A percentile compares a stretch with the other conserved stretches of the same genome.
These are phyloP conservation scores for Pristionchus entomophagus DNA, from an alignment of 2,888 invertebrate genomes.

Conservation along the genomic window DNA sequence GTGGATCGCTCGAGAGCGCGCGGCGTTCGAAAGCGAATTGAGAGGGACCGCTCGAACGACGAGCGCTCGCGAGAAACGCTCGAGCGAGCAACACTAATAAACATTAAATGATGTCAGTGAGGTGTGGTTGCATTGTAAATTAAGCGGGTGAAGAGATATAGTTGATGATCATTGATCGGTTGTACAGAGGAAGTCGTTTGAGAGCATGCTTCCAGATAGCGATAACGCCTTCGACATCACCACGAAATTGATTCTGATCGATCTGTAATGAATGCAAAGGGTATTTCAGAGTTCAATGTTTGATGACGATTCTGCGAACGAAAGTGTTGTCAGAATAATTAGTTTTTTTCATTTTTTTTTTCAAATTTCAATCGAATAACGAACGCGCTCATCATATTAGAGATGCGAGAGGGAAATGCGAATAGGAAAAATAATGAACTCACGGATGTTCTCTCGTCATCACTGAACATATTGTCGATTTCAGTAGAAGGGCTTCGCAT, in stretches of 20 bases:
- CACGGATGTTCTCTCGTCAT: constrained; percentile 23
- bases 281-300: neutral
- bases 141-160: too few relatives aligned
- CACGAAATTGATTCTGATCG: neutral
- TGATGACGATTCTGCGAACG: neutral
- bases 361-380: constrained; percentile 24
- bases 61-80: too few relatives aligned
- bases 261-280: constrained; percentile 42
- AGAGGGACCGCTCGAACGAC: too few relatives aligned
- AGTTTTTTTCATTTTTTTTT: too few relatives aligned
- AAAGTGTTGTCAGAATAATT: neutral
- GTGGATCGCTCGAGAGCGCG: too few relatives aligned
- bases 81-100: too few relatives aligned
- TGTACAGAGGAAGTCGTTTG: constrained; percentile 16
- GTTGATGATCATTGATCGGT: too few relatives aligned
- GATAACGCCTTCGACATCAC: constrained; percentile 8
- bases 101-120: too few relatives aligned
- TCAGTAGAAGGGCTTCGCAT: constrained; percentile 11
- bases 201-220: constrained; percentile 35
- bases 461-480: neutral
- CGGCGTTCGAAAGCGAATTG: too few relatives aligned
- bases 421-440: neutral
- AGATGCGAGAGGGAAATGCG: neutral
- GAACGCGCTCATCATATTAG: neutral
- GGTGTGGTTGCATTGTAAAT: too few relatives aligned